Conservation (phyloP, 1,140 invertebrate genomes). For the Eumaeus atala region DNA sequence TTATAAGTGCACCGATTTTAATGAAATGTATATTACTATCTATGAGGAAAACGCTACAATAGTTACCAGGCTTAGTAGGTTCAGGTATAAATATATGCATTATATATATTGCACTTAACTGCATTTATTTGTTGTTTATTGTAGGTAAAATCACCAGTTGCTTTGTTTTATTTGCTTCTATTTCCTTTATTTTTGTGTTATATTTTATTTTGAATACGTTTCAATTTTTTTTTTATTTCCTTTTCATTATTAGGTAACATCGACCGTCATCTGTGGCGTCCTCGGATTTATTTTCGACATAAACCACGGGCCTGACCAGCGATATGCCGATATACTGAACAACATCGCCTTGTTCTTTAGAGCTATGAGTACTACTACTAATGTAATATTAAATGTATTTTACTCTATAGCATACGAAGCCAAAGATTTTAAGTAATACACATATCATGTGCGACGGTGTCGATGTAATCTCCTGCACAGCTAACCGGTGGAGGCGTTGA, state of each 20-base stretch:
- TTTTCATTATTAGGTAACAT: conserved; percentile 73
- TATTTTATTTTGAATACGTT: conserved; percentile 35
- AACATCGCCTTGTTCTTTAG: conserved; percentile 77
- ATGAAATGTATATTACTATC: too few relatives aligned
- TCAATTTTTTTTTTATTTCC: conserved; percentile 51
- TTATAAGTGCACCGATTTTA: too few relatives aligned
- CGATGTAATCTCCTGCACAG: too few relatives aligned
- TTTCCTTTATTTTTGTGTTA: conserved; percentile 14
- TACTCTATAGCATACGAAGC: conserved; percentile 46
- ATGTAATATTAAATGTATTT: conserved; percentile 76
- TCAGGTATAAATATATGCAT: too few relatives aligned
- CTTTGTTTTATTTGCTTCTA: neutral
- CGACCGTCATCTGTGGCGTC: conserved; percentile 76
- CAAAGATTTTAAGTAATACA: conserved; percentile 12
- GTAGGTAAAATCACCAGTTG: too few relatives aligned
- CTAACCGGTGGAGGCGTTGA: too few relatives aligned
- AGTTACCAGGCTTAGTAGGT: too few relatives aligned
- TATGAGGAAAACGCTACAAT: too few relatives aligned
- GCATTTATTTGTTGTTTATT: neutral
- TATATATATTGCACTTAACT: too few relatives aligned
- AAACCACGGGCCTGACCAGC: conserved; percentile 76
- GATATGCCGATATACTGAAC: conserved; percentile 77
- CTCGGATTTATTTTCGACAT: conserved; percentile 78
- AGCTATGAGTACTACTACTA: conserved; percentile 76
- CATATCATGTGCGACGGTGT: too few relatives aligned